These are phyloP conservation scores for Centropyge bicolor DNA, from an alignment of 2,797 vertebrate species.

Conservation along the genomic window DNA sequence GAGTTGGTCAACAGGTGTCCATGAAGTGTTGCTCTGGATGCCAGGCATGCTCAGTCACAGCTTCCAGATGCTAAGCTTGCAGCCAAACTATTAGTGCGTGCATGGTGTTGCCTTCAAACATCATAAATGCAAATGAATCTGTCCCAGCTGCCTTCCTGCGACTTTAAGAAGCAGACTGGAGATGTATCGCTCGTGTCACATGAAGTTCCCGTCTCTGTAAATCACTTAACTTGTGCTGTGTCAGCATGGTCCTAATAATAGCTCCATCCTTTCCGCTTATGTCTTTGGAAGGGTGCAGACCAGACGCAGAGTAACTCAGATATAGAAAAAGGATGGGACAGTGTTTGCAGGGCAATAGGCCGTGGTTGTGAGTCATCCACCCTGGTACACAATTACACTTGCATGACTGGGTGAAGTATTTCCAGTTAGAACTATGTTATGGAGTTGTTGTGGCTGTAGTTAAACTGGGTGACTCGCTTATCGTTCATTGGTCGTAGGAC, in stretches of 20 bases:
- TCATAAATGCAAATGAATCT: neutral
- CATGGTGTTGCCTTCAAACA: neutral
- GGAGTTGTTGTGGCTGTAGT: conserved; percentile 33
- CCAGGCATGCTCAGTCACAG: neutral
- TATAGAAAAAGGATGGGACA: conserved; percentile 45
- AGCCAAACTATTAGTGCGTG: neutral
- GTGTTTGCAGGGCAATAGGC: conserved; percentile 62
- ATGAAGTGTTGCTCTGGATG: conserved; percentile 3
- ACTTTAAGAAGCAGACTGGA: conserved; percentile 61
- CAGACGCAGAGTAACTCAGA: conserved; percentile 39
- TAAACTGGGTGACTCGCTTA: conserved; percentile 24
- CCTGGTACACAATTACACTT: conserved; percentile 31
- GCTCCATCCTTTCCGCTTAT: conserved; percentile 48
- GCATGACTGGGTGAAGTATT: conserved; percentile 31
- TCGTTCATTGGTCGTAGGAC: conserved; percentile 27
- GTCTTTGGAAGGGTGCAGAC: conserved; percentile 51
- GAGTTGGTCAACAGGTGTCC: neutral
- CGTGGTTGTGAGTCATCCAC: conserved; percentile 33
- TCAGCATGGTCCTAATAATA: conserved; percentile 77
- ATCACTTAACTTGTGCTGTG: conserved; percentile 62
- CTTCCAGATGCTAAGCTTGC: neutral
- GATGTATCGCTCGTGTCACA: conserved; percentile 69
- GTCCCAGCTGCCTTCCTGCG: conserved; percentile 34
- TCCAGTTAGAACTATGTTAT: conserved; percentile 21
- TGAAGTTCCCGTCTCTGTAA: conserved; percentile 63